Conservation (phyloP, 1,140 invertebrate genomes). For the Drosophila pruinosa region DNA sequence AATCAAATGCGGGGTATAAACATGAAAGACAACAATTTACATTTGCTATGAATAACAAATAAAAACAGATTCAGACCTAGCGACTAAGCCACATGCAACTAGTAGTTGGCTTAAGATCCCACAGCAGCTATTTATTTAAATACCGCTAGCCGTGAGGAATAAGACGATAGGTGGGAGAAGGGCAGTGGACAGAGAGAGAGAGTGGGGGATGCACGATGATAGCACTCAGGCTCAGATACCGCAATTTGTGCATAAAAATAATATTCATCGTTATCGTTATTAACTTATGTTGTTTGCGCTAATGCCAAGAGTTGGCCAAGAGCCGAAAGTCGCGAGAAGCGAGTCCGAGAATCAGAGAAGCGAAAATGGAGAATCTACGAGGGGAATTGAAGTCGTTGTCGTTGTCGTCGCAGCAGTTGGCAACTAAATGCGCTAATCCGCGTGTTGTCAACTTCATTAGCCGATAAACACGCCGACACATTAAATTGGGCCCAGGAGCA, state of each 20-base stretch:
- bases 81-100: conserved; percentile 10
- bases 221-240: conserved; percentile 21
- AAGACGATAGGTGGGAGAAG: not conserved
- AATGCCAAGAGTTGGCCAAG: conserved; percentile 38
- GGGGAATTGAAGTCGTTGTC: not conserved
- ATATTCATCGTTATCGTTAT: conserved; percentile 81
- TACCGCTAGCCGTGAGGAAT: conserved; percentile 38
- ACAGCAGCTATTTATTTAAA: conserved; percentile 42
- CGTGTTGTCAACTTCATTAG: conserved; percentile 83
- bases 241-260: conserved; percentile 77
- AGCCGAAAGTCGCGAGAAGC: not conserved
- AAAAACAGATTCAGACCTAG: conserved; percentile 22
- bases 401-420: conserved; percentile 61
- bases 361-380: not conserved
- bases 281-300: conserved; percentile 77
- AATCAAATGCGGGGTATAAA: not conserved
- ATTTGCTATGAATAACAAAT: conserved; percentile 42
- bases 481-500: conserved; percentile 67
- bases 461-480: conserved; percentile 83
- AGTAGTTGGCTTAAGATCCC: conserved; percentile 23
- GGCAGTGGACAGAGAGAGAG: not conserved
- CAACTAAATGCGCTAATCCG: conserved; percentile 82
- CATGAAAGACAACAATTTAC: conserved; percentile 45
- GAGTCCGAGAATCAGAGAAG: not conserved
- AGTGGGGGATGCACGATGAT: not conserved